These are phyloP conservation scores for Agrilus cyanescens DNA, from an alignment of 2,888 invertebrate genomes.

Conservation along the genomic window DNA sequence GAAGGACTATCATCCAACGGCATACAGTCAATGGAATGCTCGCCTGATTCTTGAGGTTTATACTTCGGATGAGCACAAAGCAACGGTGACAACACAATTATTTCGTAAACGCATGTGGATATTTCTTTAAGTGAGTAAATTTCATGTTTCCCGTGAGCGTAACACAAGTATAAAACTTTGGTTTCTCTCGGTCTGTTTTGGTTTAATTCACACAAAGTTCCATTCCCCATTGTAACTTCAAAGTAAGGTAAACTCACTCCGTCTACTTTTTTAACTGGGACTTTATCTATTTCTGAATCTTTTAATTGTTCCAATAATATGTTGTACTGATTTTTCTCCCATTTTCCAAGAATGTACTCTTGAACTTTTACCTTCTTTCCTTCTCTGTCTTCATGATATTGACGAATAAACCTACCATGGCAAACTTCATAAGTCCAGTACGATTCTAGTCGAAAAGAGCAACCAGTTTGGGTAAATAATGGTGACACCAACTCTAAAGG, in stretches of 20 bases:
- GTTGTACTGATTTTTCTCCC: constrained; percentile 54
- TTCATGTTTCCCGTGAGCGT: constrained; percentile 78
- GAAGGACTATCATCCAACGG: constrained; percentile 54
- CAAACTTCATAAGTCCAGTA: constrained; percentile 98
- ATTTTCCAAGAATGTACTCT: constrained; percentile 75
- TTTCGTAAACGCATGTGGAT: constrained; percentile 90
- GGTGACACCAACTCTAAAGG: constrained; percentile 67
- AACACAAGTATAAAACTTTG: constrained; percentile 79
- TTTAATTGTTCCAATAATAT: constrained; percentile 42
- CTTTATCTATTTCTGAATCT: constrained; percentile 38
- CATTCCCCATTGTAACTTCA: constrained; percentile 76
- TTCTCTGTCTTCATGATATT: constrained; percentile 93
- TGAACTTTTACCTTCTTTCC: constrained; percentile 71
- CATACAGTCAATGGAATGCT: constrained; percentile 63
- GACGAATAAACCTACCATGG: constrained; percentile 81
- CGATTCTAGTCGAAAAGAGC: constrained; percentile 76
- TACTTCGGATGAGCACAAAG: constrained; percentile 86
- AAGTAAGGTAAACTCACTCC: constrained; percentile 81
- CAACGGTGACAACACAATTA: constrained; percentile 73
- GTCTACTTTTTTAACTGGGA: constrained; percentile 64
- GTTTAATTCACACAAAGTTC: constrained; percentile 86
- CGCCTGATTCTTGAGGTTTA: constrained; percentile 64
- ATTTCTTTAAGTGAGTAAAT: constrained; percentile 88
- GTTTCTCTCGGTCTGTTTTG: constrained; percentile 66
- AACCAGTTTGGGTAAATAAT: constrained; percentile 65